These are phyloP conservation scores for Nephila pilipes DNA, from an alignment of 1,140 invertebrate genomes.

Conservation along the genomic window DNA sequence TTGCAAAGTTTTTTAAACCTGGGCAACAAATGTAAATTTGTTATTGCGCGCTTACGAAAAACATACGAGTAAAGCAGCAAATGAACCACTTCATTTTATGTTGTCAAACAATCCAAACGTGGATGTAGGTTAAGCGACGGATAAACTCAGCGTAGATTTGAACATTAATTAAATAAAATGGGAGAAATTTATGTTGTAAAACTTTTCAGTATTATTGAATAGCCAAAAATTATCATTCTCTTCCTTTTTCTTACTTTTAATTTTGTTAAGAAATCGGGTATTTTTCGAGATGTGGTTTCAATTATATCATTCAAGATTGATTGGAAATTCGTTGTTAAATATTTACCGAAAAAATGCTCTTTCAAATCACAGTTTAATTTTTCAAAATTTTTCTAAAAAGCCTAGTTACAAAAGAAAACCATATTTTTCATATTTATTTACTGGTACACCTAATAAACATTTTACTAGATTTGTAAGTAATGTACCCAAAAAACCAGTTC, in stretches of 20 bases:
- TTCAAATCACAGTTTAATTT: constrained; percentile 27
- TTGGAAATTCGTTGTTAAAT: not conserved
- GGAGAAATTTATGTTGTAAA: no score
- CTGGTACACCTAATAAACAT: not conserved
- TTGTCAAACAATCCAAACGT: constrained; percentile 46
- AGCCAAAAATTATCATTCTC: not conserved
- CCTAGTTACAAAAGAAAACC: not conserved
- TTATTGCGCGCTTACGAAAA: not conserved
- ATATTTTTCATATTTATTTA: not conserved
- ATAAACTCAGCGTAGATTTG: not conserved
- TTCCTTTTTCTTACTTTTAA: not conserved
- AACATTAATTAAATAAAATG: not conserved
- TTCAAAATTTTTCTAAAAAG: not conserved
- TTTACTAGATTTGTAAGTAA: not conserved
- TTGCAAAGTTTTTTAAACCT: no score
- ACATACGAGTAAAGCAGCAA: not conserved
- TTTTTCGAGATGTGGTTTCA: constrained; percentile 6
- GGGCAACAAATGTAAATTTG: no score
- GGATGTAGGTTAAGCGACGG: constrained; percentile 5
- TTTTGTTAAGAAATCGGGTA: not conserved
- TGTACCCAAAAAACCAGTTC: constrained; percentile 5
- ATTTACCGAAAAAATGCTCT: constrained; percentile 14
- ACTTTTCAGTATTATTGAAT: not conserved
- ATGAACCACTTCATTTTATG: constrained; percentile 4
- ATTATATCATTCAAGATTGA: not conserved